Conservation (phyloP, 2,888 invertebrate genomes). For the Spisula solida region DNA sequence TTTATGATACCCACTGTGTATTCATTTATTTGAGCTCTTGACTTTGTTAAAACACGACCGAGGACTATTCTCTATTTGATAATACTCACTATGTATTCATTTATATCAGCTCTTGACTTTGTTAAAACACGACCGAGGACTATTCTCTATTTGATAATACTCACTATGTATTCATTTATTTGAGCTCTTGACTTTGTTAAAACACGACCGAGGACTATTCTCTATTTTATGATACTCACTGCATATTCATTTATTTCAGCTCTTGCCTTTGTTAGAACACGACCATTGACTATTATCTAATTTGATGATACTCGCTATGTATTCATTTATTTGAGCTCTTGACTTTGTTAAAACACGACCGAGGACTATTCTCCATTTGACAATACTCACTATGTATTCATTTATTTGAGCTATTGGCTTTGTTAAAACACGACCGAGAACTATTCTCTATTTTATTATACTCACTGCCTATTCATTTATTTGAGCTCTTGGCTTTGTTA, state of each 20-base stretch:
- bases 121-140: not conserved
- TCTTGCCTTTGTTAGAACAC: conserved; percentile 39
- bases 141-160: not conserved
- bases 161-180: not conserved
- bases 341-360: conserved; percentile 40
- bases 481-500: no score
- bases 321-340: conserved; percentile 34
- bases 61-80: not conserved
- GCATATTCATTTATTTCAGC: conserved; percentile 13
- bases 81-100: not conserved
- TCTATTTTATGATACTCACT: not conserved
- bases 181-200: conserved; percentile 54
- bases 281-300: no score
- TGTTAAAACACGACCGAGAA: no score
- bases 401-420: no score
- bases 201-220: not conserved
- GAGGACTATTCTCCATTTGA: no score
- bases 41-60: conserved; percentile 23
- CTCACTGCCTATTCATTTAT: no score
- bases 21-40: conserved; percentile 37
- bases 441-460: no score
- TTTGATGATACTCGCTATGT: not conserved
- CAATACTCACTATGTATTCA: no score
- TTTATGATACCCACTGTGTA: not conserved
- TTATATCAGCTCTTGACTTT: conserved; percentile 46